phyloP scores from a whole-genome alignment of 2,113 vertebrate species.

The Charadrius vociferus region DNA sequence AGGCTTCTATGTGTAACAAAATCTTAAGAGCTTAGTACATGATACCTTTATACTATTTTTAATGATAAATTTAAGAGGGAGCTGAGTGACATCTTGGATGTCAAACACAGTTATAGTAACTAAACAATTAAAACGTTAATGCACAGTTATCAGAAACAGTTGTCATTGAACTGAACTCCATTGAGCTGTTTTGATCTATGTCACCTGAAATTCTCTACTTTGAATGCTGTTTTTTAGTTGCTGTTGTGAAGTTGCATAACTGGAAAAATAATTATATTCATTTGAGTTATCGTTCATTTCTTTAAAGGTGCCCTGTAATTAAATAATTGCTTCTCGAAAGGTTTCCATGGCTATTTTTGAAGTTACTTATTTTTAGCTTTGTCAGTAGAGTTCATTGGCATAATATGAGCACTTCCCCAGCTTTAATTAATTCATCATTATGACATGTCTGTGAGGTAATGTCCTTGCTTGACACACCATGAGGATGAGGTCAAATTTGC shows the following conservation, averaged over 20 bases:
- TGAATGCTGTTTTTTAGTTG: not conserved
- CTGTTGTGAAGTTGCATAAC: not conserved
- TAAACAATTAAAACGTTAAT: not conserved
- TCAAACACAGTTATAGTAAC: not conserved
- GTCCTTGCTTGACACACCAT: not conserved
- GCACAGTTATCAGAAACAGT: not conserved
- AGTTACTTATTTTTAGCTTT: conserved; percentile 33
- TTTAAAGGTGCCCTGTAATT: conserved; percentile 19
- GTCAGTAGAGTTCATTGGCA: not conserved
- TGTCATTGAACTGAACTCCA: not conserved
- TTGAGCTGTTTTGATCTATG: not conserved
- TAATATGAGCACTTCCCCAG: not conserved
- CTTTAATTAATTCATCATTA: conserved; percentile 27
- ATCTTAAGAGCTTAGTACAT: not conserved
- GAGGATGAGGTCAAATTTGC: not conserved
- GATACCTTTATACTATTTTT: not conserved
- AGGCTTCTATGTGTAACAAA: not conserved
- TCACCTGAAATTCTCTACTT: not conserved
- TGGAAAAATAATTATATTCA: not conserved
- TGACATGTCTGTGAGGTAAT: not conserved
- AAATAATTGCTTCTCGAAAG: conserved; percentile 4
- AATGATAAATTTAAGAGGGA: not conserved
- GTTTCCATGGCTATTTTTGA: not conserved
- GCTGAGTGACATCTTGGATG: not conserved
- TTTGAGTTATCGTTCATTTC: not conserved